Evolutionary conservation across 2,797 vertebrate genomes (phyloP).

Genomic region (Propithecus perrieri): DNA sequence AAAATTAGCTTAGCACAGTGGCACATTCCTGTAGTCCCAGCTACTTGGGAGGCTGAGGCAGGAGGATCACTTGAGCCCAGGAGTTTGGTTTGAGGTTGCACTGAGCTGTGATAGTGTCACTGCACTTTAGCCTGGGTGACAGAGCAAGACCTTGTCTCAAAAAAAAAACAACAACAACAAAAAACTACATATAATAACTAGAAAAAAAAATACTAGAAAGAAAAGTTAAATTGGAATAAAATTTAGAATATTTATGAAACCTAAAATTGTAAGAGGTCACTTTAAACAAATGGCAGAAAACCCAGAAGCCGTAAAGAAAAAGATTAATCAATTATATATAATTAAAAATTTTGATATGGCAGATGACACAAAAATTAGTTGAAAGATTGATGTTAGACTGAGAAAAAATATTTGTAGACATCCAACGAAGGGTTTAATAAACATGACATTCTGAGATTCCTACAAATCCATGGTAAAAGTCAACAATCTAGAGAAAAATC

Average conservation of each 20-base stretch:
- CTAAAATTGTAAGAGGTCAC: neutral
- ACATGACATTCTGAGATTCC: neutral
- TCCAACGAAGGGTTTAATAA: neutral
- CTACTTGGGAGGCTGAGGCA: neutral
- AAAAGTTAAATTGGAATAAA: slow-evolving; percentile 4
- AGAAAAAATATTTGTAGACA: slow-evolving; percentile 12
- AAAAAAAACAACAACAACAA: neutral
- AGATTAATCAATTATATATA: neutral
- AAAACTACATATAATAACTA: neutral
- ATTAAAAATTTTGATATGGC: neutral
- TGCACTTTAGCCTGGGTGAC: neutral
- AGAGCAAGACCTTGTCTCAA: neutral
- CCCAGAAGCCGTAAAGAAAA: neutral
- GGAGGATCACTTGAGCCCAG: neutral
- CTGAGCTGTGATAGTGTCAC: neutral
- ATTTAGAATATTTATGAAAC: slow-evolving; percentile 31
- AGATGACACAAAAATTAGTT: neutral
- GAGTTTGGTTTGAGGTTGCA: neutral
- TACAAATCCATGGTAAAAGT: neutral
- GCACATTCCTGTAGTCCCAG: neutral
- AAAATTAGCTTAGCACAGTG: too few relatives aligned
- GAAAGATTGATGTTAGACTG: neutral
- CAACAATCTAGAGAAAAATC: neutral
- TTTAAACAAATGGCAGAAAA: slow-evolving; percentile 21
- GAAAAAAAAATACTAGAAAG: neutral